Evolutionary conservation across 1,140 invertebrate species (phyloP), one percentile per base, ranked within the genome.

Genomic region (Zaprionus africanus): DNA sequence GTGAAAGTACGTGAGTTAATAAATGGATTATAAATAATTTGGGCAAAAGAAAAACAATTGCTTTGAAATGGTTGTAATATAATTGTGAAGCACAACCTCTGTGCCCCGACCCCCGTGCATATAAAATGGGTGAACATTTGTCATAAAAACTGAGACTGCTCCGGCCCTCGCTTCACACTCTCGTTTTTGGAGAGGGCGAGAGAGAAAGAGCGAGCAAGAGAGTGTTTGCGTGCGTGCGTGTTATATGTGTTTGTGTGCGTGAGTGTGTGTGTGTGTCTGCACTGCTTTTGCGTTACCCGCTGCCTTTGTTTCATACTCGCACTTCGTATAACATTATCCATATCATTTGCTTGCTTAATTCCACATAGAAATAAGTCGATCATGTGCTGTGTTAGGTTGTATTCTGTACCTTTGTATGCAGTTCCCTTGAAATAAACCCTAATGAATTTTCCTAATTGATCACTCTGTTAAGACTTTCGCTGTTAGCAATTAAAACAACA

Each of bases 261-360:
- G 28, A 53, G 56, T 49, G 73, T 69, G 69, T 73, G 82, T 58
- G 67, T 84, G 70, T 70, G 81, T 76, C 72, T 79, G 83, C 82
- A 82, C 68, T 86, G 83, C 82, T 86, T 85, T 85, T 84, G 79
- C 67, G 60, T 78, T 54, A 54, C 46, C 76, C 72, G 81, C 74
- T 87, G 59, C 72, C 83, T 87, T 87, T 87, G 83, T 87, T 87
- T 79, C 77, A 76, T 68, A 34, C 60, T 68, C 51, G 58, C 53
- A 67, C 51, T 46, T 74, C 59, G 26, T 28, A 70, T 66, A 75
- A 75, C 66, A 75, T 76, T 71, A 79, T 76, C 75, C 82, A 85
- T 86, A 82, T 87, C 76, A 87, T 82, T 79, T 77, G 58, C 68
- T 73, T 70, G 66, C 53, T 56, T 80, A 81, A 81, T 78, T 64